These are phyloP conservation scores for Monopterus albus DNA, from an alignment of 2,113 vertebrate species.

Conservation along the genomic window DNA sequence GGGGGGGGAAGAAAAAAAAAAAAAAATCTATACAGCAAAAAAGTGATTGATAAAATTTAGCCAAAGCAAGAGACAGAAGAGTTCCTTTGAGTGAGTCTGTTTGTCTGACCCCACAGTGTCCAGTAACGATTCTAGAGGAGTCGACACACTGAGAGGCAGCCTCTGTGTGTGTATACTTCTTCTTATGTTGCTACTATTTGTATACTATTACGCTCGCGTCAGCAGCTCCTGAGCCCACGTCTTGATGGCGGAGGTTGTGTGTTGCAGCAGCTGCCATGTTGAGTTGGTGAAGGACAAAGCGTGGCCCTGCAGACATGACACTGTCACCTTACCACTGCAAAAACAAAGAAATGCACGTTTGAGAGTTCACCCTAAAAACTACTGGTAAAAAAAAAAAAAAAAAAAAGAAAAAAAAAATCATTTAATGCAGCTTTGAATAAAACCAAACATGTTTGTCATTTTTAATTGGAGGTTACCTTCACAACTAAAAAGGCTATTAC, in stretches of 20 bases:
- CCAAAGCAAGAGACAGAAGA: constrained; percentile 35
- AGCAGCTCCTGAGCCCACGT: constrained; percentile 89
- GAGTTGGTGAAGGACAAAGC: constrained; percentile 84
- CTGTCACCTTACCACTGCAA: constrained; percentile 86
- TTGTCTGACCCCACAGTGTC: constrained; percentile 43
- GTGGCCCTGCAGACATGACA: constrained; percentile 87
- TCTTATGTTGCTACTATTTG: no score
- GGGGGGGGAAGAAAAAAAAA: no score
- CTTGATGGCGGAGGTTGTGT: constrained; percentile 84
- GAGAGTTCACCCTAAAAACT: no score
- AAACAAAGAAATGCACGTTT: no score
- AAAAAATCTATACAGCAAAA: constrained; percentile 53
- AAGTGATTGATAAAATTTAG: constrained; percentile 49
- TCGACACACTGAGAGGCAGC: constrained; percentile 34
- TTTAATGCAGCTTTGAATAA: background rate
- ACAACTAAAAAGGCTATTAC: no score
- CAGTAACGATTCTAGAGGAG: constrained; percentile 24
- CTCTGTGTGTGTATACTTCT: constrained; percentile 29
- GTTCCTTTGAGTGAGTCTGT: constrained; percentile 40
- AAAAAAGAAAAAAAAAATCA: no score
- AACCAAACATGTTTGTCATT: no score
- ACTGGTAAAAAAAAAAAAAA: no score
- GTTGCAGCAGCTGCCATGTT: constrained; percentile 89
- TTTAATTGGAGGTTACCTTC: no score
- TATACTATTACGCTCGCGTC: constrained; percentile 80